Evolutionary conservation across 2,113 vertebrate species (phyloP), one percentile per base, ranked within the genome.

Genomic region (Cynoglossus semilaevis): DNA sequence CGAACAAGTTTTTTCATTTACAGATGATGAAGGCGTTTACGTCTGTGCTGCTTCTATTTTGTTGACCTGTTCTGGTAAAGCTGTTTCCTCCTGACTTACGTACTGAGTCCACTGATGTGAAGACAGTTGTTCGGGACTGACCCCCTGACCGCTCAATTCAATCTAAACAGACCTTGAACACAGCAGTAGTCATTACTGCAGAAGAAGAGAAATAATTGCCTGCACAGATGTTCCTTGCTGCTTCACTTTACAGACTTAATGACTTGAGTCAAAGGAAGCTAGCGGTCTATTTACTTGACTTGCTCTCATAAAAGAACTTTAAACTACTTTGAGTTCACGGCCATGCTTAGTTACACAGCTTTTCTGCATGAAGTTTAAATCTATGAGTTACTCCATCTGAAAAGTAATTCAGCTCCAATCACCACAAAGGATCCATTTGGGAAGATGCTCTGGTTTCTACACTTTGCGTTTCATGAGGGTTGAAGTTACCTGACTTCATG

Each of bases 161-260:
- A 11, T 75, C 76, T 70, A 51, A 50, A 49, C 61, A 70, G 76
- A 85, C 83, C 80, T 81, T 77, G 74, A 83, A 77, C 63, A 1
- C 59, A 80, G 61, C 71, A 51, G 66, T 37, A 51, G 58, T 77
- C 71, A 78, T 87, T 87, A 80, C 44, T 15, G 77, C 51, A 44
- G 40, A 79, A 58, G 58, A 69, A 66, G 56, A 66, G 12, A 67
- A 81, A 77, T 59, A 74, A 68, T 72, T 75, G 70, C 48, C 50
- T 61, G 48, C 49, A 42, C 74, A 63, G 74, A 81, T 76, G 60
- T 74, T 74, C 74, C 45, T 72, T 45, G 76, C 58, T 41, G 53
- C 66, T 80, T 75, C 76, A 59, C 62, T 72, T 79, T 79, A 71
- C 66, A 18, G 64, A 48, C 54, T 81, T 83, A 77, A 85, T 79